Conservation (phyloP, 1,140 invertebrate genomes). For the Neodiprion fabricii region DNA sequence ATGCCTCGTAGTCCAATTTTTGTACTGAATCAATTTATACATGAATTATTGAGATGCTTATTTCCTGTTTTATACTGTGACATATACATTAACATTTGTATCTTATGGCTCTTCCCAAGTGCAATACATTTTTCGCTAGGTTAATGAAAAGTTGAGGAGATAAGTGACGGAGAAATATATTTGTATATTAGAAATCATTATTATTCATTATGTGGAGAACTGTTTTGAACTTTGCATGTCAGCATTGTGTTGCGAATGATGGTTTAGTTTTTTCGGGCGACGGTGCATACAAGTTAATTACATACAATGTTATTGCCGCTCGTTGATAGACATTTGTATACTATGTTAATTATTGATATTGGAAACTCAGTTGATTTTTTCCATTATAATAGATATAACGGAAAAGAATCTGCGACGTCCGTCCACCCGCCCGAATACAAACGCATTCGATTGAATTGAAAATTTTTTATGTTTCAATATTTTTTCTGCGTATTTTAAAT, state of each 20-base stretch:
- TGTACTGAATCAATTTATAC: too few species aligned
- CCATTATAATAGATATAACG: too few species aligned
- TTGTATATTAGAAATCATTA: not conserved
- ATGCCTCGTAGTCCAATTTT: too few species aligned
- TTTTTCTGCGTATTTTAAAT: not conserved
- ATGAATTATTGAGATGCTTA: not conserved
- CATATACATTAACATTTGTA: not conserved
- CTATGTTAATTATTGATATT: too few species aligned
- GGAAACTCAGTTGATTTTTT: too few species aligned
- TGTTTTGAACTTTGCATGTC: not conserved
- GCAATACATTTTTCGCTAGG: not conserved
- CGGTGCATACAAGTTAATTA: too few species aligned
- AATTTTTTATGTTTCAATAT: not conserved
- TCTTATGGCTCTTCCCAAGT: not conserved
- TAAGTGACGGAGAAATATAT: not conserved
- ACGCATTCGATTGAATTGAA: not conserved
- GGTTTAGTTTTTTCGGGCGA: too few species aligned
- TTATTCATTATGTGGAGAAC: not conserved
- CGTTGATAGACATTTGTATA: too few species aligned
- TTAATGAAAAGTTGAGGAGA: not conserved
- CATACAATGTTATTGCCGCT: too few species aligned
- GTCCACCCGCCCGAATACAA: too few species aligned
- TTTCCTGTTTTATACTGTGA: conserved; percentile 5
- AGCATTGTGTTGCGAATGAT: not conserved
- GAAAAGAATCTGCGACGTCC: too few species aligned